Evolutionary conservation across 2,797 vertebrate species (phyloP), one percentile per base, ranked within the genome.

Genomic region (Fistularia commersonii): DNA sequence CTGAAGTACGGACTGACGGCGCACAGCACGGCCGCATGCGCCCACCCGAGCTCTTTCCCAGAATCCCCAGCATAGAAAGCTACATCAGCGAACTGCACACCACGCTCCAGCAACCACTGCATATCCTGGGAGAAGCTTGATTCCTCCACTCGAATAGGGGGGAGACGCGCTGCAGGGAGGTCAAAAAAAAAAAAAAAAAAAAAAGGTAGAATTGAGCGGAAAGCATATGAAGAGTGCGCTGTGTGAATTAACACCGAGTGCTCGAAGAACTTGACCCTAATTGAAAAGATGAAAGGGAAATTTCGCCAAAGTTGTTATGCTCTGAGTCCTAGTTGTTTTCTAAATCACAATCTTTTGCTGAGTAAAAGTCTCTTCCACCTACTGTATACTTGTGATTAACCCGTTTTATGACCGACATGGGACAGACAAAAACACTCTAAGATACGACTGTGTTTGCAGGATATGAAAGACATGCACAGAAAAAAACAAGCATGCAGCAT

Each of bases 71-170:
- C 84, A 31, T 90, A 96, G 69, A 99, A 99, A 2, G 92, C 88
- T 71, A 98, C 96, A 0, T 99, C 96, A 0, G 93, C 91, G 0
- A 96, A 98, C 77, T 93, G 95, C 41, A 89, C 82, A 39, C 94
- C 93, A 41, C 92, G 90, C 82, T 92, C 91, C 62, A 97, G 79
- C 64, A 99, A 63, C 87, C 92, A 94, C 81, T 94, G 92, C 63
- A 98, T 87, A 82, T 99, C 95, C 0, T 93, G 82, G 1, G 92
- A 89, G 42, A 96, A 99, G 72, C 91, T 94, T 0, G 97, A 99
- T 40, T 95, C 90, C 81, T 98, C 92, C 0, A 95, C 92, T 48
- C 94, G 90, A 57, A 99, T 83, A 7, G 93, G 92, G 0, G 97
- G 95, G 80, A 99, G 92, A 65, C 95, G 94, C 34, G 93, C 97